Evolutionary conservation across 1,140 invertebrate species (phyloP).

Genomic region (Drosophila pseudoobscura): DNA sequence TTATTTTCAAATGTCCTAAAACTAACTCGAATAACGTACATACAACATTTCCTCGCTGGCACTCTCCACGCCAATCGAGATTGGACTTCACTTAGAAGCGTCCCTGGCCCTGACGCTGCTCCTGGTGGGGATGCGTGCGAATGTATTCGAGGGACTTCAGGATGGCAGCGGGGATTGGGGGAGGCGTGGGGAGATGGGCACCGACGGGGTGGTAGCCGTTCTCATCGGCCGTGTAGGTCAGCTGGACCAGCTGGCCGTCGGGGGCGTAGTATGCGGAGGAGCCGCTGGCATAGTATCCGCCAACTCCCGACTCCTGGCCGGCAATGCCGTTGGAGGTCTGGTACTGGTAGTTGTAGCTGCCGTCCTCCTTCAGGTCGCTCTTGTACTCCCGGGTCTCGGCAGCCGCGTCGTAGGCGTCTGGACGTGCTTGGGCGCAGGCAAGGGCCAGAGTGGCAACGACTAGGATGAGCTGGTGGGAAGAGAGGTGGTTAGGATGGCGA

Average conservation of each 20-base stretch:
- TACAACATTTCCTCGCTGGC: conserved; percentile 24
- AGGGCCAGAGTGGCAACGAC: conserved; percentile 53
- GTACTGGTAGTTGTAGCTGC: conserved; percentile 84
- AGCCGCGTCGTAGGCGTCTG: conserved; percentile 66
- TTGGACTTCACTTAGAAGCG: conserved; percentile 42
- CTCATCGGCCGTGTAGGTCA: conserved; percentile 90
- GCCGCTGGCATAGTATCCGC: conserved; percentile 75
- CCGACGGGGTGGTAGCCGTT: conserved; percentile 90
- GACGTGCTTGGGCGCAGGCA: conserved; percentile 54
- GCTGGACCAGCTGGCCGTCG: conserved; percentile 83
- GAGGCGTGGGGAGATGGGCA: conserved; percentile 90
- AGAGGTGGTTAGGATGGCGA: conserved; percentile 1
- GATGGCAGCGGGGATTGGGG: conserved; percentile 90
- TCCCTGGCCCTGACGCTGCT: conserved; percentile 53
- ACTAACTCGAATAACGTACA: conserved; percentile 35
- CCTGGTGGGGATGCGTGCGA: conserved; percentile 84
- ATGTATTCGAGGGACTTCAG: conserved; percentile 86
- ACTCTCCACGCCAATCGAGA: not conserved
- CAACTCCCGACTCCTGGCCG: conserved; percentile 85
- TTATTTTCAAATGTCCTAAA: conserved; percentile 47
- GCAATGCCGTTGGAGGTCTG: conserved; percentile 87
- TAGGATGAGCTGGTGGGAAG: conserved; percentile 52
- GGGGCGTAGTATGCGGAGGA: conserved; percentile 75
- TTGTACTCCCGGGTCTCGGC: conserved; percentile 69
- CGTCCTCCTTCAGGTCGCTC: conserved; percentile 84